These are phyloP conservation scores for Arvicanthis niloticus DNA, from an alignment of 2,113 vertebrate species.

Conservation along the genomic window DNA sequence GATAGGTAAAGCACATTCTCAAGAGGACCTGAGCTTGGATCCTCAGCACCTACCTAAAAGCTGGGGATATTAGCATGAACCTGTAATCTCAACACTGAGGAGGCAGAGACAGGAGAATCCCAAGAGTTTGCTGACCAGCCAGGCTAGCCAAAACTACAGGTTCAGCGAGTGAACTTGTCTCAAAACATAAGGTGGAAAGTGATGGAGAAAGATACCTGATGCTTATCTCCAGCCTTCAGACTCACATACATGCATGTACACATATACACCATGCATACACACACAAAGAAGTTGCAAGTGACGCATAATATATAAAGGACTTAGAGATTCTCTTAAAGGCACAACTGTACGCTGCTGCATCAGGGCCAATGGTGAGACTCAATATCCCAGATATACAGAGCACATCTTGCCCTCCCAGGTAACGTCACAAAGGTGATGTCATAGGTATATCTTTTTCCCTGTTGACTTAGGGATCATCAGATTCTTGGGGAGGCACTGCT, in stretches of 20 bases:
- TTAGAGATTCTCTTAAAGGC: neutral
- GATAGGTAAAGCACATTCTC: neutral
- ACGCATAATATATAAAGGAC: neutral
- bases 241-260: no score
- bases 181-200: neutral
- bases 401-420: neutral
- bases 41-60: no score
- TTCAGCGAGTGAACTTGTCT: neutral
- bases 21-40: neutral
- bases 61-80: neutral
- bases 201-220: neutral
- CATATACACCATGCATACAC: neutral
- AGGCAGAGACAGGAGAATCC: neutral
- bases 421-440: neutral
- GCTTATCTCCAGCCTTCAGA: no score
- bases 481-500: rapidly evolving
- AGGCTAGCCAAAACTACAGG: neutral
- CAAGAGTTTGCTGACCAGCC: neutral
- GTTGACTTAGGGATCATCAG: neutral
- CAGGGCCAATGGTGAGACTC: neutral
- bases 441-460: neutral
- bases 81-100: neutral
- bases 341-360: neutral
- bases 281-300: neutral
- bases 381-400: neutral